Evolutionary conservation across 2,888 invertebrate genomes (phyloP).

Genomic region (Metallyticus violacea): DNA sequence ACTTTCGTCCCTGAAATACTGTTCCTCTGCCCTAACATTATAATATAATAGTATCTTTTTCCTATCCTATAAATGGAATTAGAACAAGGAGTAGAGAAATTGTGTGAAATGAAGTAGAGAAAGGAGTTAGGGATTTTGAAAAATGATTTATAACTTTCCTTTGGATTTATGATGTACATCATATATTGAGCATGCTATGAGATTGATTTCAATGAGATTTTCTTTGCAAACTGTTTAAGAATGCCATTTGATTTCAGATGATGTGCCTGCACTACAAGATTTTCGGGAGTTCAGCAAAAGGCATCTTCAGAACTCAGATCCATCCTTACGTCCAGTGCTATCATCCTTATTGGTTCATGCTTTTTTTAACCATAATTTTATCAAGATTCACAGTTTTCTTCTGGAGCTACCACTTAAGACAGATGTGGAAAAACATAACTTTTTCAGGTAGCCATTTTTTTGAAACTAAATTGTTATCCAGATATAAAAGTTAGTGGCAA

Average conservation of each 20-base stretch:
- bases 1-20: too few species aligned
- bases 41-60: too few species aligned
- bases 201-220: too few species aligned
- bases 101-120: too few species aligned
- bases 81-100: too few species aligned
- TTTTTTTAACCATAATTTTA: conserved; percentile 83
- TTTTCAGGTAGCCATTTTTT: conserved; percentile 58
- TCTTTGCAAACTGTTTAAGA: background rate
- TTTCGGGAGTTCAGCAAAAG: conserved; percentile 69
- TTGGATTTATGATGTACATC: too few species aligned
- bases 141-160: too few species aligned
- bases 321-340: conserved; percentile 64
- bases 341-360: conserved; percentile 65
- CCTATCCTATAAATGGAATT: too few species aligned
- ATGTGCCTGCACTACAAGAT: conserved; percentile 64
- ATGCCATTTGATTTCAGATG: conserved; percentile 51
- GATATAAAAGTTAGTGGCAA: background rate
- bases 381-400: conserved; percentile 77
- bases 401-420: conserved; percentile 77
- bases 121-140: too few species aligned
- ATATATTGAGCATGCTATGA: too few species aligned
- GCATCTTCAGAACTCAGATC: conserved; percentile 64
- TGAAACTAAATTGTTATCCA: too few species aligned
- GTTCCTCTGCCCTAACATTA: too few species aligned
- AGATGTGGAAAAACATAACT: conserved; percentile 70